phyloP scores from a whole-genome alignment of 2,113 vertebrate genomes.

The Chascanopsetta lugubris region DNA sequence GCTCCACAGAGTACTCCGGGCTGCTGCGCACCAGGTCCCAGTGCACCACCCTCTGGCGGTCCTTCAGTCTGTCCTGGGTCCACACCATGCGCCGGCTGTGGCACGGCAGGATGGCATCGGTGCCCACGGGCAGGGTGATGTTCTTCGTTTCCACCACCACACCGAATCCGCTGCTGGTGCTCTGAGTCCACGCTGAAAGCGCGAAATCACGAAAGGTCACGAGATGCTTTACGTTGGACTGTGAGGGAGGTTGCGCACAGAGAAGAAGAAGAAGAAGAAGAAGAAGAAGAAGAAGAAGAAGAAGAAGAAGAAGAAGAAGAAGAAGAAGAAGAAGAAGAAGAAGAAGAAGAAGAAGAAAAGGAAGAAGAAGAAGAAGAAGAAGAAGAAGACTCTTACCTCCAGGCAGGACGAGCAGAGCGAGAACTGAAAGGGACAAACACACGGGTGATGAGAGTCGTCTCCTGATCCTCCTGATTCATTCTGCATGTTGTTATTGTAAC shows the following conservation, averaged over 20 bases:
- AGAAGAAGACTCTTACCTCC: conserved; percentile 62
- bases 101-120: conserved; percentile 85
- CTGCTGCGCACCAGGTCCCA: conserved; percentile 87
- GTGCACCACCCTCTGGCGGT: conserved; percentile 95
- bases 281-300: too few species aligned
- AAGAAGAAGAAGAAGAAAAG: too few species aligned
- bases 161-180: conserved; percentile 62
- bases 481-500: neutral
- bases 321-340: too few species aligned
- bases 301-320: too few species aligned
- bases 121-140: conserved; percentile 80
- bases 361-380: too few species aligned
- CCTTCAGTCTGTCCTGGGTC: conserved; percentile 89
- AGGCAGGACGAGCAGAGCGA: conserved; percentile 68
- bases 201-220: conserved; percentile 10
- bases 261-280: too few species aligned
- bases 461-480: neutral
- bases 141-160: conserved; percentile 85
- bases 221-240: too few species aligned
- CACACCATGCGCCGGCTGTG: conserved; percentile 91
- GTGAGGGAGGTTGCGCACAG: too few species aligned
- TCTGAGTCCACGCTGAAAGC: conserved; percentile 73
- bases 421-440: conserved; percentile 72
- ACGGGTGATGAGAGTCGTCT: conserved; percentile 11
- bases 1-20: conserved; percentile 80